phyloP scores from a whole-genome alignment of 2,113 vertebrate genomes.

The Okapia johnstoni region DNA sequence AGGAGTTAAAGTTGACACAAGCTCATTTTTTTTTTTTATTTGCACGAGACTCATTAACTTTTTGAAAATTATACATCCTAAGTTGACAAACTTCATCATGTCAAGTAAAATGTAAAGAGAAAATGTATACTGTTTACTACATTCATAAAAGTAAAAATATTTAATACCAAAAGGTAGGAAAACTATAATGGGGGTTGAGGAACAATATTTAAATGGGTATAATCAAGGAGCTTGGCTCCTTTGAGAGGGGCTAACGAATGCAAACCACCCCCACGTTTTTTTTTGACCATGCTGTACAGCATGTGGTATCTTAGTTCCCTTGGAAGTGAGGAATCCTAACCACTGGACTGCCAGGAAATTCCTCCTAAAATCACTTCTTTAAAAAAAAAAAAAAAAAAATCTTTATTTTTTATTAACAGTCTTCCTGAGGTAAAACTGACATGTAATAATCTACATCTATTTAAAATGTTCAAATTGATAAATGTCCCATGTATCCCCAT shows the following conservation, averaged over 20 bases:
- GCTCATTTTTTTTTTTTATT: not conserved
- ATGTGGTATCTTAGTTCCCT: too few relatives aligned
- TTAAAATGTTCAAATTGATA: not conserved
- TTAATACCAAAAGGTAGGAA: not conserved
- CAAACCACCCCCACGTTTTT: not conserved
- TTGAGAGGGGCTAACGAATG: not conserved
- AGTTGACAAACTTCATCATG: not conserved
- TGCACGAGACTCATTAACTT: not conserved
- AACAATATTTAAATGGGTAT: not conserved
- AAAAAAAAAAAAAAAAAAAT: too few relatives aligned
- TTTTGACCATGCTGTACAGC: not conserved
- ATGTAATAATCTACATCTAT: not conserved
- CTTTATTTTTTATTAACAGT: not conserved
- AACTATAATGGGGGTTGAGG: not conserved
- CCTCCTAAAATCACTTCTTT: not conserved
- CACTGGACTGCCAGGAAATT: not conserved
- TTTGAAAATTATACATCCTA: not conserved
- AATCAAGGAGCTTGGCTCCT: not conserved
- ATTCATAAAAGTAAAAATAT: not conserved
- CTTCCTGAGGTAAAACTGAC: not conserved
- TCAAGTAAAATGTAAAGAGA: not conserved
- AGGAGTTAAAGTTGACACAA: not conserved
- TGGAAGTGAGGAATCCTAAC: not conserved
- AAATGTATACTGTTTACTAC: not conserved
- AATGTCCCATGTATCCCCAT: not conserved